Conservation (phyloP, 2,888 invertebrate species). For the Tricholauxania praeusta region DNA sequence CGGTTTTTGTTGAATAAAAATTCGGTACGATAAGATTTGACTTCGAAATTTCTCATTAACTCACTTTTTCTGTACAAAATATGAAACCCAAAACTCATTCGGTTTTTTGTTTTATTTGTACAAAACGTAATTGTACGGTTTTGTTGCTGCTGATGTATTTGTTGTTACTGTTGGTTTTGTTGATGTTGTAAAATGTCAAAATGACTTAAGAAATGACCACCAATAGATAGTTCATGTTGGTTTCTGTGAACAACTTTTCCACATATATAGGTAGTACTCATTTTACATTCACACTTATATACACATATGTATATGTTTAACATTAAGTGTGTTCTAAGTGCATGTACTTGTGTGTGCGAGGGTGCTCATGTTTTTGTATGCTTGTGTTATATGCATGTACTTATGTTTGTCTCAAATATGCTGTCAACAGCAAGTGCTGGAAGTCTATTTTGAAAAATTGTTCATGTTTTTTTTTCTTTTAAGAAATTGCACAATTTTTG, state of each 20-base stretch:
- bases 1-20: no score
- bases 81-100: no score
- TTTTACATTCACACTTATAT: not conserved
- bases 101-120: no score
- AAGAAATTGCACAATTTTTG: no score
- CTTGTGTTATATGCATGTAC: no score
- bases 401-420: no score
- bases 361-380: not conserved
- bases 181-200: conserved; percentile 1
- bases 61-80: no score
- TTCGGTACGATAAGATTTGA: no score
- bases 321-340: not conserved
- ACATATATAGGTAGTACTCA: not conserved
- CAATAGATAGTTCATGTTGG: conserved; percentile 15
- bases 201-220: conserved; percentile 10
- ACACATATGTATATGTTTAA: not conserved
- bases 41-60: no score
- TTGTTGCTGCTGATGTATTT: not conserved
- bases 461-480: no score
- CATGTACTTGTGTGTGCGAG: not conserved
- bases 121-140: not conserved
- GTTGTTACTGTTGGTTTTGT: not conserved
- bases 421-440: no score
- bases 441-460: no score
- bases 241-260: conserved; percentile 12